Evolutionary conservation across 2,113 vertebrate genomes (phyloP).

Genomic region (Dasyurus viverrinus): DNA sequence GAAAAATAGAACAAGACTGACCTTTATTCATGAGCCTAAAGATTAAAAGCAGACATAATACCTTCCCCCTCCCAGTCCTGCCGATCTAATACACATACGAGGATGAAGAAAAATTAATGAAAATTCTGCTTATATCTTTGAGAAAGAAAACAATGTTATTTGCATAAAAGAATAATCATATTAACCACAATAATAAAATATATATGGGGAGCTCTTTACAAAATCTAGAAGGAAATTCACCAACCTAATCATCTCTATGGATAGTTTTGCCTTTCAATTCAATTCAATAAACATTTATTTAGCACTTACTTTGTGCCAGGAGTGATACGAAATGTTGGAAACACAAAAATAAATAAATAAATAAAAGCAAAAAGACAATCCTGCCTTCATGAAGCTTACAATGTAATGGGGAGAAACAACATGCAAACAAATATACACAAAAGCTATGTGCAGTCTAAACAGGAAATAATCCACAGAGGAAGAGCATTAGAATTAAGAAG

Average conservation of each 20-base stretch:
- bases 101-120: constrained; percentile 32
- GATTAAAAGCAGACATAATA: constrained; percentile 55
- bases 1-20: constrained; percentile 50
- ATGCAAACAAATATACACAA: background rate
- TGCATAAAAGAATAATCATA: background rate
- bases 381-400: background rate
- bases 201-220: background rate
- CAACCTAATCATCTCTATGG: background rate
- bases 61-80: constrained; percentile 36
- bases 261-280: background rate
- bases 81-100: constrained; percentile 51
- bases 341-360: background rate
- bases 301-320: background rate
- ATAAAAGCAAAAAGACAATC: background rate
- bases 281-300: background rate
- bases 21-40: constrained; percentile 59
- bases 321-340: background rate
- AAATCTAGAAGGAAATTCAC: background rate
- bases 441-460: background rate
- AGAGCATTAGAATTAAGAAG: background rate
- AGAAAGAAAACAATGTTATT: background rate
- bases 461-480: background rate
- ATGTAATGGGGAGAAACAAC: background rate
- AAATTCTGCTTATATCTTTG: background rate
- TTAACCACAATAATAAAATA: background rate